phyloP scores from a whole-genome alignment of 2,113 vertebrate genomes.

The Oreochromis aureus region DNA sequence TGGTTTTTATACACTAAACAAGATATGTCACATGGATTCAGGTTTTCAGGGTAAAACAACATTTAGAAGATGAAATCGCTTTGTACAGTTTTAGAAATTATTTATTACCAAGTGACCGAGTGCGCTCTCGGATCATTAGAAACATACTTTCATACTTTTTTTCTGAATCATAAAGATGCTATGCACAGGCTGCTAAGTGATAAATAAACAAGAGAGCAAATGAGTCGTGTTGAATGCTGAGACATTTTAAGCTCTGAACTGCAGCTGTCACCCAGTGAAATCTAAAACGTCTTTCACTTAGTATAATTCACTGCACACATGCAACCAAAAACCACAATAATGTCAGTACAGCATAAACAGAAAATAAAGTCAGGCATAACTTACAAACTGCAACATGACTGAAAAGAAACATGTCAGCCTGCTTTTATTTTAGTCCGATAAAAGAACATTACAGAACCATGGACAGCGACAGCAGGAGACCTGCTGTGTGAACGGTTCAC shows the following conservation, averaged over 20 bases:
- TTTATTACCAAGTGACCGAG: accelerated
- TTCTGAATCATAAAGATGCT: neutral
- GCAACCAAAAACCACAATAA: slow-evolving; percentile 38
- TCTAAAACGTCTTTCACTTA: slow-evolving; percentile 32
- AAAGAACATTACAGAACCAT: slow-evolving; percentile 60
- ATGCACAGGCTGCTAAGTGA: neutral
- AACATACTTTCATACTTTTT: neutral
- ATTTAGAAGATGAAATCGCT: neutral
- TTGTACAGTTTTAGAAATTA: neutral
- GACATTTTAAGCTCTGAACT: slow-evolving; percentile 44
- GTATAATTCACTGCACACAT: slow-evolving; percentile 38
- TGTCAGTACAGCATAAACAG: slow-evolving; percentile 28
- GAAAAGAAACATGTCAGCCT: neutral
- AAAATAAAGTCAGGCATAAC: slow-evolving; percentile 10
- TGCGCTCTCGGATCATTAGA: neutral
- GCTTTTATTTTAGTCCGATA: neutral
- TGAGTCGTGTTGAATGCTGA: neutral
- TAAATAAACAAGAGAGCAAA: neutral
- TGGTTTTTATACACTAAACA: accelerated
- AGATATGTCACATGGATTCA: neutral
- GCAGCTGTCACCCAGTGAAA: slow-evolving; percentile 56
- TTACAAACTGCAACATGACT: neutral
- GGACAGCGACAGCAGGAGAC: slow-evolving; percentile 52
- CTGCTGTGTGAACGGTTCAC: neutral
- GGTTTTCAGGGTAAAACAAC: neutral